phyloP scores from a whole-genome alignment of 2,113 vertebrate species.

The Clinocottus analis region DNA sequence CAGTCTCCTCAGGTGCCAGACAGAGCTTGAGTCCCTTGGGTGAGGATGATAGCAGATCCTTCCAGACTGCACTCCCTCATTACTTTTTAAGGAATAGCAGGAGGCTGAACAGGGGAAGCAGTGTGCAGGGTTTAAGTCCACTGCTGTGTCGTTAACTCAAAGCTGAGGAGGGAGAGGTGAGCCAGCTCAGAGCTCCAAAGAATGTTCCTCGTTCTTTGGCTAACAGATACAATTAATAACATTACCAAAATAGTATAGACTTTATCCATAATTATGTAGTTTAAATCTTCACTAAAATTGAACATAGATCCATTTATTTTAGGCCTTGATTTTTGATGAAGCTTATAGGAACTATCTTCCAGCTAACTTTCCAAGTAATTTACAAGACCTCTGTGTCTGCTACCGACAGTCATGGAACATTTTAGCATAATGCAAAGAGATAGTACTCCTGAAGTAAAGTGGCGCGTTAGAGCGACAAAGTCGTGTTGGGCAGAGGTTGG shows the following conservation, averaged over 20 bases:
- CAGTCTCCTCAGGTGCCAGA: constrained; percentile 20
- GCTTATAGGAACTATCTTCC: background rate
- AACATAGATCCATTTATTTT: background rate
- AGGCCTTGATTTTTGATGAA: background rate
- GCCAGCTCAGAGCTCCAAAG: background rate
- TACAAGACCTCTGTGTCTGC: background rate
- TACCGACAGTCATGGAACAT: background rate
- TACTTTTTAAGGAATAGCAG: constrained; percentile 1
- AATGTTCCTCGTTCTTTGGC: background rate
- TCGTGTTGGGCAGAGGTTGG: too few relatives aligned
- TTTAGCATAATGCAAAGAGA: background rate
- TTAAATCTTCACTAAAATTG: background rate
- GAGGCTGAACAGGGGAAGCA: background rate
- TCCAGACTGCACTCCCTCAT: background rate
- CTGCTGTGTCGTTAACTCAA: constrained; percentile 31
- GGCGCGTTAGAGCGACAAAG: background rate
- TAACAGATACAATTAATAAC: constrained; percentile 17
- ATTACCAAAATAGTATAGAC: background rate
- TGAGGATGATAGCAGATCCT: constrained; percentile 12
- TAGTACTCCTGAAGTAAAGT: background rate
- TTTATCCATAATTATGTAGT: background rate
- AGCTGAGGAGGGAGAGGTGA: constrained; percentile 22
- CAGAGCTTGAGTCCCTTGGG: background rate
- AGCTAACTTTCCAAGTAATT: background rate
- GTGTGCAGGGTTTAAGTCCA: constrained; percentile 6